Evolutionary conservation across 2,113 vertebrate species (phyloP), one percentile per base, ranked within the genome.

Genomic region (Holacanthus passer): DNA sequence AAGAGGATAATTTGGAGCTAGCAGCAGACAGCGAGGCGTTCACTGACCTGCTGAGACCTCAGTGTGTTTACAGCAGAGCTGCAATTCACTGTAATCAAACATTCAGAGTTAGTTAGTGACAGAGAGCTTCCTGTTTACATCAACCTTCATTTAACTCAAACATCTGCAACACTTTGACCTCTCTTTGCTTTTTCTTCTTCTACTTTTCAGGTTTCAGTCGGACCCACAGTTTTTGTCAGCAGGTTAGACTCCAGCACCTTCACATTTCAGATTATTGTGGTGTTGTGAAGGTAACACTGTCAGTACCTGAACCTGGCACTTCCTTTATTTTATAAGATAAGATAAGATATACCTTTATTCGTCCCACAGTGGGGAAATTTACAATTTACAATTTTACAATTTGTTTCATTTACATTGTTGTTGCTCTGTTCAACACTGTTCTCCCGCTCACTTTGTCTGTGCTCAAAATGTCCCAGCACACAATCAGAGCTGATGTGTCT

Each of bases 61-160:
- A 1, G 47, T 24, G 56, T 73, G 79, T 85, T 85, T 81, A 85
- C 64, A 55, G 60, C 41, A 45, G 35, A 3, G 20, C 60, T 43
- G 58, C 7, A 1, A n/a, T 45, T 69, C 73, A 73, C 65, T 79
- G 67, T 83, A 83, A 88, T 82, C 81, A 85, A 52, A 76, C 12
- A 2, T 17, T 58, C 17, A 31, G 50, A 0, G 11, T 45, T 10
- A 5, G 35, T 58, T 41, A 48, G 63, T 58, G 73, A 74, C 31
- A 11, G 68, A 82, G 73, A 52, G 66, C 2, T 87, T 87, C 85
- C 85, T 86, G 88, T 87, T 90, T 90, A 87, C 50, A 12, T 81
- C 64, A 76, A 64, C 71, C 10, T 67, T 45, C 31, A 27, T 64
- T 65, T 64, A 80, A 52, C 52, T 76, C 73, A 67, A 86, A 81